These are phyloP conservation scores for Volucella zonaria DNA, from an alignment of 2,888 invertebrate genomes.

Conservation along the genomic window DNA sequence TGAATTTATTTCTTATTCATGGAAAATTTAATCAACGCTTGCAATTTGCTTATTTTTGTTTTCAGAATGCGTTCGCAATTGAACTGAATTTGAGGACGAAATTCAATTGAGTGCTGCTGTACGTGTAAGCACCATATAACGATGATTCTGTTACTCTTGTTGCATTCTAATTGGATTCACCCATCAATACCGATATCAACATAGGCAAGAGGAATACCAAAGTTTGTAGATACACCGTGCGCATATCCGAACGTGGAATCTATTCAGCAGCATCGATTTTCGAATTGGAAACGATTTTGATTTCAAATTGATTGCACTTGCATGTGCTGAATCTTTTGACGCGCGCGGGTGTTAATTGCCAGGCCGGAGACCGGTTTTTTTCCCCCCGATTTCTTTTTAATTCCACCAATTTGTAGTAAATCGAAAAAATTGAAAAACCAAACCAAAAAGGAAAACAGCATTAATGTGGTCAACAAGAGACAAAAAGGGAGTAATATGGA, in stretches of 20 bases:
- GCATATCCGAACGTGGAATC: not conserved
- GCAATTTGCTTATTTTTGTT: constrained; percentile 4
- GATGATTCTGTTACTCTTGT: constrained; percentile 30
- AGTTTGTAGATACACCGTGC: not conserved
- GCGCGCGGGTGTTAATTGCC: constrained; percentile 41
- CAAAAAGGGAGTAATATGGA: constrained; percentile 58
- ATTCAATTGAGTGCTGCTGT: constrained; percentile 47
- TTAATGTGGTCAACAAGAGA: constrained; percentile 63
- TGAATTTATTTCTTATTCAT: not conserved
- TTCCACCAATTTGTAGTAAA: constrained; percentile 15
- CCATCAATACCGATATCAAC: constrained; percentile 9
- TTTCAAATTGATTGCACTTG: constrained; percentile 19
- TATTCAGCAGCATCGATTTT: not conserved
- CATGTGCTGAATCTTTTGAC: constrained; percentile 8
- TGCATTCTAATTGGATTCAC: constrained; percentile 53
- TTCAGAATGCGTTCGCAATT: constrained; percentile 52
- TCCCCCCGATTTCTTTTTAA: not conserved
- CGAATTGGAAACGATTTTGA: constrained; percentile 19
- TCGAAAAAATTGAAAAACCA: constrained; percentile 43
- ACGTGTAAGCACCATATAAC: constrained; percentile 45
- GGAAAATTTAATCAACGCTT: constrained; percentile 3
- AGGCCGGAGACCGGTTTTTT: constrained; percentile 21
- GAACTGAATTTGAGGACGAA: constrained; percentile 46
- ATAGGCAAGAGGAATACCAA: not conserved
- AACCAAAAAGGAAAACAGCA: constrained; percentile 50